Base-by-base conservation (phyloP, 2,797 vertebrate genomes). In the Dromococcyx pavoninus region DNA sequence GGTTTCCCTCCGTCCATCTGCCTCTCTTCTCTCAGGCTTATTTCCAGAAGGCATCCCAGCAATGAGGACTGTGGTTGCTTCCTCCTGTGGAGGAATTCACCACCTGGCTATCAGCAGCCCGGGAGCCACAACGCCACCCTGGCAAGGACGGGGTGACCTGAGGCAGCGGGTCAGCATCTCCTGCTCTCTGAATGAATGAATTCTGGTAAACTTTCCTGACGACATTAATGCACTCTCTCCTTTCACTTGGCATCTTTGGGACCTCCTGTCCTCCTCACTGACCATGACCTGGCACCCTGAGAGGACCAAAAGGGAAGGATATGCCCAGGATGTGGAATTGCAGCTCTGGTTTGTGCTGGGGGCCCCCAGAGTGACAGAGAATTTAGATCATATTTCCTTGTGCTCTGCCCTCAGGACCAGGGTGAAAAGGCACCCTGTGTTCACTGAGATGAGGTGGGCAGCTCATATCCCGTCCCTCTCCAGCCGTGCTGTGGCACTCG, bases 401-500 rank as follows among this genome's bases (percentile, higher is more conserved):
- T 12, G 21, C 46, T 66, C n/a, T 17, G 39, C 17, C 13, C 33
- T 0, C 0, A 9, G 23, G 17, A 17, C 7, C 15, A 13, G n/a
- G 56, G 48, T 30, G 21, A 71, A 54, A n/a, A 81, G 67, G 24
- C 18, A 17, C 32, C 16, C 50, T 39, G 54, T 27, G 35, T 4
- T 71, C 37, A 24, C 11, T 16, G 0, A 7, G 25, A 56, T 0
- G 2, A 39, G 33, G n/a, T 56, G 78, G 50, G 57, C 91, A 74
- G 70, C 46, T 27, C 32, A 4, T n/a, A 53, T 54, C 70, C 28
- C 1, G 3, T 53, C 58, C 48, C 32, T 27, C 43, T 43, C 53
- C 23, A n/a, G 35, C 51, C 13, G 0, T 6, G 37, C 23, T 2
- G 0, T 4, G 56, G 27, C 16, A 11, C 19, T 43, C 32, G 1